Conservation (phyloP, 30 jellyfish, hydroid and myxozoan species). For the Aurelia aurita region DNA sequence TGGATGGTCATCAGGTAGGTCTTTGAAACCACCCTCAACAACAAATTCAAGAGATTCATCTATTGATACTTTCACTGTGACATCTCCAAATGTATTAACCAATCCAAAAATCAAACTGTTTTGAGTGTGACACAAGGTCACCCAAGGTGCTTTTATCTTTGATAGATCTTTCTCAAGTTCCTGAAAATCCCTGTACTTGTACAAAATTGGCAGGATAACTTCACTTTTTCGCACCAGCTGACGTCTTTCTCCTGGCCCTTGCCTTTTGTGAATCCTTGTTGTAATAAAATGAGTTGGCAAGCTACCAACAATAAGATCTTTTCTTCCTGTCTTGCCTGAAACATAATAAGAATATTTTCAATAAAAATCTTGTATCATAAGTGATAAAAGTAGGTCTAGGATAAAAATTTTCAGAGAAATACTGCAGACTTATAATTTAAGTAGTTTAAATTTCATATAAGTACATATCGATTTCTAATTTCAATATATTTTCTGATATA, state of each 20-base stretch:
- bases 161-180: conserved; percentile 12
- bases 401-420: too few species aligned
- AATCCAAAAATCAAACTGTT: conserved; percentile 16
- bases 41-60: conserved; percentile 47
- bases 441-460: too few species aligned
- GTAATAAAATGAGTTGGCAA: conserved; percentile 34
- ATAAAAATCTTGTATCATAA: background rate
- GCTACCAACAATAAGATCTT: conserved; percentile 49
- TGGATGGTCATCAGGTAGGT: conserved; percentile 30
- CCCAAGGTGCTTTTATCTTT: conserved; percentile 43
- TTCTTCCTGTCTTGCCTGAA: conserved; percentile 51
- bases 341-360: background rate
- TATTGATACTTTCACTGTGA: conserved; percentile 17
- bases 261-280: conserved; percentile 26
- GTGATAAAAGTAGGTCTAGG: background rate
- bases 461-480: too few species aligned
- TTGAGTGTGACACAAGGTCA: conserved; percentile 14
- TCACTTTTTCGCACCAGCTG: conserved; percentile 24
- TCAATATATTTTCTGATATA: too few species aligned
- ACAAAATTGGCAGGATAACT: conserved; percentile 27
- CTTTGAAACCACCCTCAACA: conserved; percentile 26
- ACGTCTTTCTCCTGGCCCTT: conserved; percentile 27
- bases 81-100: conserved; percentile 15
- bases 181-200: conserved; percentile 47
- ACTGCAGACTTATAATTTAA: too few species aligned